Percentiles rank a stretch among this genome's conserved stretches.
These are phyloP conservation scores for Neotoma lepida DNA, from an alignment of 2,113 vertebrate species.

Conservation along the genomic window DNA sequence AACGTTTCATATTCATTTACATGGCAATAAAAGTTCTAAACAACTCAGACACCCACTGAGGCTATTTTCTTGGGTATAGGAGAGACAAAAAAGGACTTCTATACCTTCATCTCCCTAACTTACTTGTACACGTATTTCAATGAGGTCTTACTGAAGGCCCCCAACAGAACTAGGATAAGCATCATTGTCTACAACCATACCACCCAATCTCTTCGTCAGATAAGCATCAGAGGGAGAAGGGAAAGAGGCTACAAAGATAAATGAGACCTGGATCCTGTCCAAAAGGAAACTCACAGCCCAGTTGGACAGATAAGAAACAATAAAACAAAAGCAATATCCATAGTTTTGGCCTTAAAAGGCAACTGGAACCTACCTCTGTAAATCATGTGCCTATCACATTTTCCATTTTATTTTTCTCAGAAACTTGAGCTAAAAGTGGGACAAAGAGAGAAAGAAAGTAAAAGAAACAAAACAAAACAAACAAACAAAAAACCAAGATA, in stretches of 20 bases:
- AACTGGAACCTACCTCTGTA: slow-evolving; percentile 72
- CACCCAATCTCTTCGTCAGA: background rate
- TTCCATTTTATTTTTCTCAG: slow-evolving; percentile 70
- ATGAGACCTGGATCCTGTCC: slow-evolving; percentile 64
- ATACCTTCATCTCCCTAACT: background rate
- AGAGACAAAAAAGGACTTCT: background rate
- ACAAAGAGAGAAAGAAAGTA: slow-evolving; percentile 40
- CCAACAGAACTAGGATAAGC: slow-evolving; percentile 13
- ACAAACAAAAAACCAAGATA: slow-evolving; percentile 25
- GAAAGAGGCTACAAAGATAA: slow-evolving; percentile 56
- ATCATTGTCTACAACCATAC: background rate
- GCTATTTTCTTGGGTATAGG: background rate
- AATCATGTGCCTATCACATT: slow-evolving; percentile 72
- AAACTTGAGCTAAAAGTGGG: slow-evolving; percentile 72
- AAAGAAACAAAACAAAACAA: background rate
- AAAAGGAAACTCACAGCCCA: slow-evolving; percentile 66
- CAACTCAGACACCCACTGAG: background rate
- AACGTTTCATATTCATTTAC: slow-evolving; percentile 47
- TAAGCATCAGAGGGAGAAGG: background rate
- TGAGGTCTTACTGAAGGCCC: slow-evolving; percentile 14
- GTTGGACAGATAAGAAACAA: slow-evolving; percentile 70
- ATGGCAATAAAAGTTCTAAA: slow-evolving; percentile 21
- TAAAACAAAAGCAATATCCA: slow-evolving; percentile 73
- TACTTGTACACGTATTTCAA: slow-evolving; percentile 23
- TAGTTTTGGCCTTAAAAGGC: slow-evolving; percentile 77